Base-by-base conservation (phyloP, 2,113 vertebrate species). In the Addax nasomaculatus region DNA sequence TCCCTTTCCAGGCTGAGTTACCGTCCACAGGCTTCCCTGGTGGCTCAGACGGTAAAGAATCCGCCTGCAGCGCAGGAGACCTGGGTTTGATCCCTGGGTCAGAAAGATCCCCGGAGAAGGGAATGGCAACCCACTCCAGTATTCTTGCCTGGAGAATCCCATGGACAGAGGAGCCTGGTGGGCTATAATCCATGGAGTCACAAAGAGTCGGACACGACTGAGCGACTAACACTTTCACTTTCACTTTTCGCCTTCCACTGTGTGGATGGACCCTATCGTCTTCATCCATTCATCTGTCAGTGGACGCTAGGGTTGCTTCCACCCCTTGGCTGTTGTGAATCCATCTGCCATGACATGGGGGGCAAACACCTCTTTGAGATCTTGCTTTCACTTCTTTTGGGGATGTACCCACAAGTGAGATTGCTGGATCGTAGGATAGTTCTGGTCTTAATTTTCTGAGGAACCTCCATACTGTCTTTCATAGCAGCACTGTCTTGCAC, bases 211-310 rank as follows among this genome's bases (percentile, higher is more conserved):
- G 70, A 43, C 39, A 27, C 3, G 23, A 27, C 70, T 39, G 67
- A 27, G 36, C 6, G 0, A 15, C 70, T 43, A 3, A 43, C 39
- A 1, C 67, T 39, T 23, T 39, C 67, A 1, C 67, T 25, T 23
- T 39, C 67, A 1, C 67, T 76, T 36, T 43, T 0, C 6, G 2
- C 3, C 14, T 19, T 36, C 45, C n/a, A 0, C 7, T 1, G 4
- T 1, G 16, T 5, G 53, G 16, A 17, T 0, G 19, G 73, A 7
- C 43, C 11, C 1, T 0, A 0, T 19, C 14, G 1, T 21, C 36
- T 36, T 62, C 25, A 2, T n/a, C 47, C 8, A 0, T 4, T 49
- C 33, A 1, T 27, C n/a, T 0, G 0, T 12, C 13, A 1, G 1
- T 0, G 9, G 47, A 7, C 4, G 1, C 47, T 0, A 4, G 17